Conservation (phyloP, 1,140 invertebrate genomes). For the Drosophila paulistorum region DNA sequence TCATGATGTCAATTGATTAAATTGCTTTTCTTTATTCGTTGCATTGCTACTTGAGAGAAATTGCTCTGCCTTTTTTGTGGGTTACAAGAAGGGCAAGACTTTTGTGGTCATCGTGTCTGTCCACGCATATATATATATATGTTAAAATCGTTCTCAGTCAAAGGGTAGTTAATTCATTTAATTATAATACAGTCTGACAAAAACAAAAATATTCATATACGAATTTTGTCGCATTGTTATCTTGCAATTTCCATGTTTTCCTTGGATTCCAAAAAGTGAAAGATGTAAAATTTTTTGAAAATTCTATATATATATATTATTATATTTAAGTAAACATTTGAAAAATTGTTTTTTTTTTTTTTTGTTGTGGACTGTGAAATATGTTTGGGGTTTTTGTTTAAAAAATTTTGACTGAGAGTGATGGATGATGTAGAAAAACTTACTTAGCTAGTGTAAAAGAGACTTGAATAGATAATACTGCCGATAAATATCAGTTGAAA, state of each 20-base stretch:
- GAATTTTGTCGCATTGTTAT: background rate
- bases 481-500: constrained; percentile 24
- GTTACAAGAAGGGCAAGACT: constrained; percentile 45
- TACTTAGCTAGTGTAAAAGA: constrained; percentile 54
- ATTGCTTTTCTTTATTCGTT: constrained; percentile 74
- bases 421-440: constrained; percentile 42
- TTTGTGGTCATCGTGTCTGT: background rate
- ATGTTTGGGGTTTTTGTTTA: background rate
- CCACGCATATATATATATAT: constrained; percentile 29
- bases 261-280: background rate
- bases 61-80: constrained; percentile 60
- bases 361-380: background rate
- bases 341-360: background rate
- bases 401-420: constrained; percentile 14
- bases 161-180: background rate
- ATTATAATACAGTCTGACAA: background rate
- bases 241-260: background rate
- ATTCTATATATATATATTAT: background rate
- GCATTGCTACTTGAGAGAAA: constrained; percentile 70
- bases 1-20: constrained; percentile 41
- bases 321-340: background rate
- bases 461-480: constrained; percentile 68
- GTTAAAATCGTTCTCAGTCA: constrained; percentile 10
- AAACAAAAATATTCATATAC: background rate
- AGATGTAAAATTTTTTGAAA: background rate